Evolutionary conservation across 1,140 invertebrate genomes (phyloP).

Genomic region (Lepidurus apus): DNA sequence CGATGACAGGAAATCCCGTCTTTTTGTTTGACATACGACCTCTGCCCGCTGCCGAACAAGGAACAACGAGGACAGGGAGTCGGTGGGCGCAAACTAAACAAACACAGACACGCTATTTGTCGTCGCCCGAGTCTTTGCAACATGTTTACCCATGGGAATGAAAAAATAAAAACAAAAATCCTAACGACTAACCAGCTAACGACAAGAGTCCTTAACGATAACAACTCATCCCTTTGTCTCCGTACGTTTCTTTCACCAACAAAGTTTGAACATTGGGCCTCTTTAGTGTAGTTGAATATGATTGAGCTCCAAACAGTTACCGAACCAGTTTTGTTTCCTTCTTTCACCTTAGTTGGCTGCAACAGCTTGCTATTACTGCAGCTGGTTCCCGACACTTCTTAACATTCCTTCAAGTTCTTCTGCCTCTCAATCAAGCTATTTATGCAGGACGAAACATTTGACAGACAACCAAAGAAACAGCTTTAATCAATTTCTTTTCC

Average conservation of each 20-base stretch:
- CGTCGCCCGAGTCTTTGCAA: neutral
- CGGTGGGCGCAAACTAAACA: neutral
- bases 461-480: no score
- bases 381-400: no score
- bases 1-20: neutral
- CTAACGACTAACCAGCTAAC: neutral
- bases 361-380: no score
- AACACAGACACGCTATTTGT: neutral
- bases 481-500: no score
- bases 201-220: neutral
- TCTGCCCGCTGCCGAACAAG: neutral
- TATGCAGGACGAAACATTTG: no score
- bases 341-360: no score
- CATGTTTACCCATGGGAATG: neutral
- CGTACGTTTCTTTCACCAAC: neutral
- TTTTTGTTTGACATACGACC: neutral
- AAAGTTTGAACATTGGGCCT: neutral
- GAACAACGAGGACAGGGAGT: neutral
- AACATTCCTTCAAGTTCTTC: no score
- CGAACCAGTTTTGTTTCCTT: neutral
- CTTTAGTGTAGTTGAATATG: no score
- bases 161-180: neutral
- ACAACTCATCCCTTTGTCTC: neutral
- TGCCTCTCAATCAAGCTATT: no score
- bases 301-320: neutral